A percentile compares a stretch with the other conserved stretches of the same genome.
phyloP scores from a whole-genome alignment of 2,113 vertebrate genomes.

The Hemibagrus wyckioides region DNA sequence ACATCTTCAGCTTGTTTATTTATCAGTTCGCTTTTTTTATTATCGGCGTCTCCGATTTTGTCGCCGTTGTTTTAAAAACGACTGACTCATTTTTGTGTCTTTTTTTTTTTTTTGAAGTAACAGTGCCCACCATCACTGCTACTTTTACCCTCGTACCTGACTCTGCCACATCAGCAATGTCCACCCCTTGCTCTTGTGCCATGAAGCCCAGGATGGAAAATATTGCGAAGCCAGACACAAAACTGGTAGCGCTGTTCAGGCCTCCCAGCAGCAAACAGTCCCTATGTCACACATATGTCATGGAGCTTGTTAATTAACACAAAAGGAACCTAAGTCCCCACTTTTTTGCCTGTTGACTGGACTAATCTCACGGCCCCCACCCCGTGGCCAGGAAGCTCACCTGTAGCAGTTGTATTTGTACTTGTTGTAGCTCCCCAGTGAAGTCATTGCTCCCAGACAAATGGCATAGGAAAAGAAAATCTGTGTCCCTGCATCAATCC shows the following conservation, averaged over 20 bases:
- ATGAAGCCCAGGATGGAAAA: conserved; percentile 99
- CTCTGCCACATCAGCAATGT: conserved; percentile 99
- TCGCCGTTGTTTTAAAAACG: conserved; percentile 37
- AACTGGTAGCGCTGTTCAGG: conserved; percentile 99
- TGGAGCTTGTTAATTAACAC: conserved; percentile 99
- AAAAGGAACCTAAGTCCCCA: conserved; percentile 73
- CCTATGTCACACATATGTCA: conserved; percentile 99
- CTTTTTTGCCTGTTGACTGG: conserved; percentile 54
- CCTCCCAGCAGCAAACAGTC: conserved; percentile 99
- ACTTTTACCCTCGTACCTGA: conserved; percentile 96
- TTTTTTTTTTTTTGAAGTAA: conserved; percentile 71
- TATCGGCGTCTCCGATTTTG: conserved; percentile 24
- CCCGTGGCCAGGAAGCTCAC: conserved; percentile 78
- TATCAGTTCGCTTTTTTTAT: conserved; percentile 34
- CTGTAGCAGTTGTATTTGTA: conserved; percentile 99
- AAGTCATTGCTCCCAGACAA: conserved; percentile 98
- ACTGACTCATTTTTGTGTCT: conserved; percentile 23
- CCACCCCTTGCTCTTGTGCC: conserved; percentile 99
- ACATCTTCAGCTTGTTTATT: conserved; percentile 21
- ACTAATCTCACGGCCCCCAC: conserved; percentile 49
- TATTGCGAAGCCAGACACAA: conserved; percentile 99
- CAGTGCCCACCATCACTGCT: conserved; percentile 97
- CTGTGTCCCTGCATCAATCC: conserved; percentile 98
- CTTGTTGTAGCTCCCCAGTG: conserved; percentile 99
- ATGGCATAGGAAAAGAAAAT: conserved; percentile 99